Conservation (phyloP, 2,113 vertebrate genomes). For the Hippocampus abdominalis region DNA sequence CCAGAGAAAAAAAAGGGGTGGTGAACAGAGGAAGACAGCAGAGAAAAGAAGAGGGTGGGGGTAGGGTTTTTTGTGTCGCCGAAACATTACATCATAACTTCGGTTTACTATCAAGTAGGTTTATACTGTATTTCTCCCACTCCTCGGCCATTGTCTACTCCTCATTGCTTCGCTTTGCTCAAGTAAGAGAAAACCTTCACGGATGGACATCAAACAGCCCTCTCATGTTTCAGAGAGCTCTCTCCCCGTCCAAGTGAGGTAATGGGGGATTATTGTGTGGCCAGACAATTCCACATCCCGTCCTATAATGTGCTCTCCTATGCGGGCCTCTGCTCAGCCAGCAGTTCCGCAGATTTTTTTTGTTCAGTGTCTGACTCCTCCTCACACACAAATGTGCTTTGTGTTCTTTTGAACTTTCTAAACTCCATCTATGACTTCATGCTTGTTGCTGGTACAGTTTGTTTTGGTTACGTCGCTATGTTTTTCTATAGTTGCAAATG, state of each 20-base stretch:
- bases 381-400: conserved; percentile 39
- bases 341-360: conserved; percentile 50
- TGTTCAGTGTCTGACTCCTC: conserved; percentile 24
- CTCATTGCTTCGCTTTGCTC: neutral
- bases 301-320: conserved; percentile 42
- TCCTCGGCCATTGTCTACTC: conserved; percentile 5
- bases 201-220: conserved; percentile 21
- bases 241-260: conserved; percentile 43
- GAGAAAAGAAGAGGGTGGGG: conserved; percentile 30
- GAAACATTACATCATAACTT: conserved; percentile 60
- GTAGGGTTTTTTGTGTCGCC: conserved; percentile 49
- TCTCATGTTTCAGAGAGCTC: conserved; percentile 53
- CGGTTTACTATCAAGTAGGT: conserved; percentile 24
- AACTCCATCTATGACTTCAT: conserved; percentile 16
- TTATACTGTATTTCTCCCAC: conserved; percentile 6
- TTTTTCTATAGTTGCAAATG: conserved; percentile 5
- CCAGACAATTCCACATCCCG: conserved; percentile 36
- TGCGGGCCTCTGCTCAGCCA: conserved; percentile 49
- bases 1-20: conserved; percentile 46
- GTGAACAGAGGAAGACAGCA: conserved; percentile 44
- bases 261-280: conserved; percentile 47
- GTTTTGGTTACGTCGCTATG: conserved; percentile 6
- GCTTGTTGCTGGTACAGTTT: conserved; percentile 3
- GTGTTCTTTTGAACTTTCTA: conserved; percentile 42
- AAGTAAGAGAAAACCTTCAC: conserved; percentile 35